These are phyloP conservation scores for Tanypteryx hageni DNA, from an alignment of 2,888 invertebrate genomes.

Conservation along the genomic window DNA sequence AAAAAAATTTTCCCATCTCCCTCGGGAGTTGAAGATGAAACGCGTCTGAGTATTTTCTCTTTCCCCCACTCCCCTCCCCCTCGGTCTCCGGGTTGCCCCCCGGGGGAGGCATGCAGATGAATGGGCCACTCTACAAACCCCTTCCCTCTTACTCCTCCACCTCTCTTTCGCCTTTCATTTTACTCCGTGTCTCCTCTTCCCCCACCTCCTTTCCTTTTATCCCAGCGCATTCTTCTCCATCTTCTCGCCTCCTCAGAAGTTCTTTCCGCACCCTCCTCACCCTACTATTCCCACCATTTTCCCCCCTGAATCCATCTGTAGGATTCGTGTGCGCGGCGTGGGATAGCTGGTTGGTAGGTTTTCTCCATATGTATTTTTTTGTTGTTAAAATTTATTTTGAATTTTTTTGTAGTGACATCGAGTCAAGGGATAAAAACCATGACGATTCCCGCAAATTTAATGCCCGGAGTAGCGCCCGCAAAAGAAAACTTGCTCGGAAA, in stretches of 20 bases:
- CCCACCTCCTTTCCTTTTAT: not conserved
- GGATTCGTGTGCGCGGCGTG: not conserved
- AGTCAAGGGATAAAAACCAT: too few species aligned
- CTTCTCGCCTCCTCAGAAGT: not conserved
- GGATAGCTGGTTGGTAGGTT: not conserved
- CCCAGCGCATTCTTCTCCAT: not conserved
- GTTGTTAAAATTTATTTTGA: too few species aligned
- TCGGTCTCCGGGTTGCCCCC: not conserved
- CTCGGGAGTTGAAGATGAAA: conserved; percentile 12
- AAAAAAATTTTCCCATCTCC: not conserved
- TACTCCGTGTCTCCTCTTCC: not conserved
- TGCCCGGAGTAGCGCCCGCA: too few species aligned
- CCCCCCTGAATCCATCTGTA: not conserved
- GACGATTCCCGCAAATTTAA: too few species aligned
- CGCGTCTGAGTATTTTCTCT: not conserved
- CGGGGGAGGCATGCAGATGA: not conserved
- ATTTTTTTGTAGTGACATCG: too few species aligned
- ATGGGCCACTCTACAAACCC: not conserved
- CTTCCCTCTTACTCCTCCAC: not conserved
- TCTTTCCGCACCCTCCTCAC: too few species aligned
- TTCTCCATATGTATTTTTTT: too few species aligned
- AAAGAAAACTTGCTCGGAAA: too few species aligned
- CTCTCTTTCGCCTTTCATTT: not conserved
- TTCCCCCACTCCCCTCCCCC: not conserved
- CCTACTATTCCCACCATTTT: too few species aligned